Conservation (phyloP, 2,888 invertebrate species). For the Hoplodrina blanda region DNA sequence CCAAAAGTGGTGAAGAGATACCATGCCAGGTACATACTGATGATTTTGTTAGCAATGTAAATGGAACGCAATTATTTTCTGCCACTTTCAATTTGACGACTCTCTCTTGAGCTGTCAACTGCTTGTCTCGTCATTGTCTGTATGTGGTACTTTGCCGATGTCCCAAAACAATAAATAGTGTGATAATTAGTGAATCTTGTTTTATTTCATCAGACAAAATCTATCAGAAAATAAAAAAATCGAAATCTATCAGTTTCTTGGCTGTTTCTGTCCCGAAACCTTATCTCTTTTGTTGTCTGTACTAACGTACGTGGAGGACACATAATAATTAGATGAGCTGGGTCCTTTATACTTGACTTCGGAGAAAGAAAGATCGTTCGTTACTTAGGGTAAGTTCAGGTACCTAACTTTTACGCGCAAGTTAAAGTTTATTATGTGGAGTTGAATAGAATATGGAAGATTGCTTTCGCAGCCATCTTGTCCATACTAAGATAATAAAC, state of each 20-base stretch:
- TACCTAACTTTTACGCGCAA: slow-evolving; percentile 27
- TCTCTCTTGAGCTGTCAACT: too few relatives aligned
- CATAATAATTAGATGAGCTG: slow-evolving; percentile 37
- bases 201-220: too few relatives aligned
- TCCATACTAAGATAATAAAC: not conserved
- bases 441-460: not conserved
- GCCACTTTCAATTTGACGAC: too few relatives aligned
- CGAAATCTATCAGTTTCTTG: not conserved
- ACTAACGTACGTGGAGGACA: slow-evolving; percentile 10
- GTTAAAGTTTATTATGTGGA: not conserved
- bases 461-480: not conserved
- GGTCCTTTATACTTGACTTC: slow-evolving; percentile 22
- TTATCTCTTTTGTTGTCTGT: slow-evolving; percentile 9
- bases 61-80: too few relatives aligned
- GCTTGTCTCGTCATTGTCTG: too few relatives aligned
- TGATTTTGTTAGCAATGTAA: too few relatives aligned
- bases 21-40: too few relatives aligned
- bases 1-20: too few relatives aligned
- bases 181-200: too few relatives aligned
- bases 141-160: too few relatives aligned
- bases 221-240: too few relatives aligned
- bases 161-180: too few relatives aligned
- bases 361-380: slow-evolving; percentile 18
- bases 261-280: not conserved
- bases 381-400: slow-evolving; percentile 12